Percentiles rank a stretch among this genome's conserved stretches.
Evolutionary conservation across 2,797 vertebrate species (phyloP).

Genomic region (Sebastolobus altivelis): DNA sequence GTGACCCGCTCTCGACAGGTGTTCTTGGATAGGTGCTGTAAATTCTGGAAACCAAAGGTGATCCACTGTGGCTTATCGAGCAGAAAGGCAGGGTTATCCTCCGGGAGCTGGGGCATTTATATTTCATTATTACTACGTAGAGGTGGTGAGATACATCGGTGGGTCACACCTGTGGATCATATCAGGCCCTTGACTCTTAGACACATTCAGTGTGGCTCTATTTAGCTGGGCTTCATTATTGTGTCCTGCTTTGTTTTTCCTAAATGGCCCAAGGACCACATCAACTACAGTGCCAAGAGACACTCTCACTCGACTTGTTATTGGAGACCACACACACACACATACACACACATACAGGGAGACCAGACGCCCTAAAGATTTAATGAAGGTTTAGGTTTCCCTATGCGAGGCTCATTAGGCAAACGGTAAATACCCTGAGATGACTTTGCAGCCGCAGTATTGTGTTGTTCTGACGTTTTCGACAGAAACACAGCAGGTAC

Average conservation of each 20-base stretch:
- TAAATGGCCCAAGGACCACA: conserved; percentile 17
- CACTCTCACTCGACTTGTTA: conserved; percentile 79
- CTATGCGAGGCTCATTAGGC: conserved; percentile 35
- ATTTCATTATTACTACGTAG: background rate
- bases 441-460: conserved; percentile 14
- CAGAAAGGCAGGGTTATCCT: background rate
- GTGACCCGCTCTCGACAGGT: conserved; percentile 57
- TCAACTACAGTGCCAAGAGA: conserved; percentile 56
- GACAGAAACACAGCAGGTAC: background rate
- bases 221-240: background rate
- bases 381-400: conserved; percentile 86
- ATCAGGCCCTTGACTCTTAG: background rate
- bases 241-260: background rate
- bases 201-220: background rate
- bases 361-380: conserved; percentile 81
- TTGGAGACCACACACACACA: conserved; percentile 56
- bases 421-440: conserved; percentile 21
- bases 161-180: background rate
- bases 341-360: conserved; percentile 43
- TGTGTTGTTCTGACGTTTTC: background rate
- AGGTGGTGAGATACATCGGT: background rate
- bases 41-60: conserved; percentile 11
- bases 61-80: background rate
- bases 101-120: background rate
- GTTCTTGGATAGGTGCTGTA: background rate